A percentile compares a stretch with the other conserved stretches of the same genome.
Evolutionary conservation across 35 echinoderm and acorn worm genomes (phyloP).

Genomic region (Nesometra sesokonis): DNA sequence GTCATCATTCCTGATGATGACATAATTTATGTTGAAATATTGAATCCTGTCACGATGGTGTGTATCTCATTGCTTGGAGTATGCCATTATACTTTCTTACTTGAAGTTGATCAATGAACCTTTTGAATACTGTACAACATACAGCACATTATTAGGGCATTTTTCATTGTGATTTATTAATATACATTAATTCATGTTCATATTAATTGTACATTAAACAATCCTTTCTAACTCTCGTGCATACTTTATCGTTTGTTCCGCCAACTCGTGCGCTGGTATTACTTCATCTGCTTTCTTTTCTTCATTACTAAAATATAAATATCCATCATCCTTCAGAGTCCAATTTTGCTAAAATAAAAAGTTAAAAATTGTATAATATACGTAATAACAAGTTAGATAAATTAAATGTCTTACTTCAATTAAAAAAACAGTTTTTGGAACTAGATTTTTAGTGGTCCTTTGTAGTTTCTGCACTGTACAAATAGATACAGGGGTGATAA

Average conservation of each 20-base stretch:
- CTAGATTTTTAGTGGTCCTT: too few species aligned
- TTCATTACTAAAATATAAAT: conserved; percentile 69
- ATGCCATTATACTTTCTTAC: too few species aligned
- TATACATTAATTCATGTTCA: conserved; percentile 4
- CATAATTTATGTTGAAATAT: too few species aligned
- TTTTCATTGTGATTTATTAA: conserved; percentile 2
- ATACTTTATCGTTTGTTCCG: conserved; percentile 94
- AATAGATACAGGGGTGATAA: too few species aligned
- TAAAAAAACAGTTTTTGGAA: too few species aligned
- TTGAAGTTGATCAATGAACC: too few species aligned
- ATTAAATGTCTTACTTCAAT: too few species aligned
- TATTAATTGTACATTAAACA: conserved; percentile 20
- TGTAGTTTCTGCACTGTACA: too few species aligned
- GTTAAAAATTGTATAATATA: neutral
- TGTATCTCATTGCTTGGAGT: too few species aligned
- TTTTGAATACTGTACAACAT: too few species aligned
- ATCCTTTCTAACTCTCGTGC: conserved; percentile 97
- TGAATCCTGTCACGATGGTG: neutral
- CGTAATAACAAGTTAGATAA: too few species aligned
- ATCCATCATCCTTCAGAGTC: conserved; percentile 53
- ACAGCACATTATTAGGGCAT: neutral
- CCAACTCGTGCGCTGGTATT: conserved; percentile 77
- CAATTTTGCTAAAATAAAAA: conserved; percentile 62
- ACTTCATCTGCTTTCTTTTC: conserved; percentile 91
- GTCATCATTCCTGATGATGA: too few species aligned